These are phyloP conservation scores for Leptopilina syphax DNA, from an alignment of 2,888 invertebrate species.

Conservation along the genomic window DNA sequence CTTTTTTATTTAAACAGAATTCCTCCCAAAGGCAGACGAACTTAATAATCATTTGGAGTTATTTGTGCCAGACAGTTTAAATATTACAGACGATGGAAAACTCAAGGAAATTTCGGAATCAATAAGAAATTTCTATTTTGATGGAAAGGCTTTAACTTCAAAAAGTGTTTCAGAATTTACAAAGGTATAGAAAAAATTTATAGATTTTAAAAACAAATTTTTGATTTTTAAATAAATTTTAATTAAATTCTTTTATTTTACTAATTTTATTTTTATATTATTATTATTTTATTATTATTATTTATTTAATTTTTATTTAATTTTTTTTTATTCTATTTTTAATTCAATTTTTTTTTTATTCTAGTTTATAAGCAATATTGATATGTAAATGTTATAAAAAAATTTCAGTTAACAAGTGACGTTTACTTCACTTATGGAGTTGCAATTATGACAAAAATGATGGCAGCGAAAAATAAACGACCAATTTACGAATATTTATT, in stretches of 20 bases:
- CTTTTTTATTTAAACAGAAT: conserved; percentile 50
- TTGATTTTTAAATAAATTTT: no score
- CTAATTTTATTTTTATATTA: no score
- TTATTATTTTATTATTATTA: no score
- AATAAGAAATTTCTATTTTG: conserved; percentile 67
- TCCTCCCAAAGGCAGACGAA: conserved; percentile 60
- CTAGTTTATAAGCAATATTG: neutral
- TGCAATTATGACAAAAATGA: conserved; percentile 60
- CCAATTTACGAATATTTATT: conserved; percentile 69
- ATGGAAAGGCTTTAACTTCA: conserved; percentile 64
- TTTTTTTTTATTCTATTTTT: no score
- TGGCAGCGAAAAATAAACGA: conserved; percentile 58
- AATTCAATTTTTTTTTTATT: no score
- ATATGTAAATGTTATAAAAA: neutral
- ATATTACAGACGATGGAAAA: conserved; percentile 64
- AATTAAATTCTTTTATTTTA: no score
- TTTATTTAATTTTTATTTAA: no score
- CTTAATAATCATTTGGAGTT: conserved; percentile 68
- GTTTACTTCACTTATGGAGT: conserved; percentile 56
- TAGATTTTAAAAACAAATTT: neutral
- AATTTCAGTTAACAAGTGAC: conserved; percentile 65
- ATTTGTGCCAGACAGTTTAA: conserved; percentile 68
- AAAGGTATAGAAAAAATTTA: conserved; percentile 46
- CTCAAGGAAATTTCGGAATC: conserved; percentile 59
- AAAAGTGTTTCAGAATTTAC: conserved; percentile 58